phyloP scores from a whole-genome alignment of 2,113 vertebrate species.

The Empidonax traillii region DNA sequence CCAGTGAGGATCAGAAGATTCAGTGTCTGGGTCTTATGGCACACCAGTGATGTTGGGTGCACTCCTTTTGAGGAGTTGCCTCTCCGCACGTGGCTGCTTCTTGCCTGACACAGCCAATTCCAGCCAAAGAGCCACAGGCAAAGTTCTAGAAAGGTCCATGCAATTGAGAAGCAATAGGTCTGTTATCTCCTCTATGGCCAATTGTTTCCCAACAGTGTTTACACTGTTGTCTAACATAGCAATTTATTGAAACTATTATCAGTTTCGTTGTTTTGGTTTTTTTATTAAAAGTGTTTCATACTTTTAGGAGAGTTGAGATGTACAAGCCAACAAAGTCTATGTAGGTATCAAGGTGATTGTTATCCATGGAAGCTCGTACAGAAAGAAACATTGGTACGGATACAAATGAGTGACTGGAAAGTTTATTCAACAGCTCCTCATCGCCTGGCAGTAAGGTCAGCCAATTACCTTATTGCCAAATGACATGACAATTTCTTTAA shows the following conservation, averaged over 20 bases:
- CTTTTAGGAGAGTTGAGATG: not conserved
- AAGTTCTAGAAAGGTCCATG: not conserved
- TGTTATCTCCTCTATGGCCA: not conserved
- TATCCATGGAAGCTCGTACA: not conserved
- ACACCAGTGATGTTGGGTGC: not conserved
- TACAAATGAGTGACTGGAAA: not conserved
- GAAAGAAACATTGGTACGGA: not conserved
- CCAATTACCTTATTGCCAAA: not conserved
- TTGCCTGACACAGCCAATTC: not conserved
- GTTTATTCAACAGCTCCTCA: not conserved
- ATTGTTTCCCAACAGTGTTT: not conserved
- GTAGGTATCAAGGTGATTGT: not conserved
- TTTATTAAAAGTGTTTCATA: not conserved
- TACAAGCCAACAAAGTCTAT: not conserved
- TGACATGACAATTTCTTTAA: not conserved
- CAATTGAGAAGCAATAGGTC: not conserved
- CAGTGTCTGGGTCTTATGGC: rapidly evolving
- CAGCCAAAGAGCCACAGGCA: not conserved
- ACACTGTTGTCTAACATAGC: not conserved
- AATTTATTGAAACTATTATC: not conserved
- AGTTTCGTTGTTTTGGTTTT: not conserved
- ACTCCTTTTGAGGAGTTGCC: not conserved
- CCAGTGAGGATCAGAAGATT: not conserved
- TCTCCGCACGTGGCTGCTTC: not conserved
- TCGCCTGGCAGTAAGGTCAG: not conserved